These are phyloP conservation scores for Parazoanthus atlanticus DNA, from an alignment of 92 coral and sea anemone genomes.

Conservation along the genomic window DNA sequence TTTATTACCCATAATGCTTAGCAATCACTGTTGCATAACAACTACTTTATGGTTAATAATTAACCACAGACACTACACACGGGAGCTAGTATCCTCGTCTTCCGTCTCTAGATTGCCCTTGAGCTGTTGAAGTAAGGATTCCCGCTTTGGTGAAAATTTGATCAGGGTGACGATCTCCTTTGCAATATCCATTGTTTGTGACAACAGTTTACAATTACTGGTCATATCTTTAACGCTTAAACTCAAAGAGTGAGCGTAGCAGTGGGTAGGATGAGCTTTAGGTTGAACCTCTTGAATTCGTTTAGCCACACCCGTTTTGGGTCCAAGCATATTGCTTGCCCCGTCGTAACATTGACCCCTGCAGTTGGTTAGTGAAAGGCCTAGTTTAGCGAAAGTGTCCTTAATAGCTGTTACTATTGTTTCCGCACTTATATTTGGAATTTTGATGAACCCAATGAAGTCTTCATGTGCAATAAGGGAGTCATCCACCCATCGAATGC, in stretches of 20 bases:
- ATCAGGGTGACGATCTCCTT: slow-evolving; percentile 52
- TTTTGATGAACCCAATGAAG: slow-evolving; percentile 24
- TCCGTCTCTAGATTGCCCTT: slow-evolving; percentile 39
- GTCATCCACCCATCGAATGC: slow-evolving; percentile 12
- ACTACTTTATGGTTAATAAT: no score
- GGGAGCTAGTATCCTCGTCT: slow-evolving; percentile 26
- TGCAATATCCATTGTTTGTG: slow-evolving; percentile 51
- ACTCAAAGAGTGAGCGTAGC: slow-evolving; percentile 76
- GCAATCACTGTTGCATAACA: no score
- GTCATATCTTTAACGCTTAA: slow-evolving; percentile 63
- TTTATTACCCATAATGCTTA: no score
- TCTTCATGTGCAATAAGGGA: slow-evolving; percentile 11
- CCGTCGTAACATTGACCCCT: slow-evolving; percentile 78
- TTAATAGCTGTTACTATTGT: slow-evolving; percentile 63
- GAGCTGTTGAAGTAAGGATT: slow-evolving; percentile 40
- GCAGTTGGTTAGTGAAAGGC: slow-evolving; percentile 56
- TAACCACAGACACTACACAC: no score
- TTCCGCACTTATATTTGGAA: slow-evolving; percentile 59
- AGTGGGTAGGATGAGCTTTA: slow-evolving; percentile 77
- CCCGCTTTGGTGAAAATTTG: slow-evolving; percentile 59
- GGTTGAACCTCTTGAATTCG: slow-evolving; percentile 71
- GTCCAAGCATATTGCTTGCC: slow-evolving; percentile 80
- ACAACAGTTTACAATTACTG: slow-evolving; percentile 47
- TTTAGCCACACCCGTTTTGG: slow-evolving; percentile 62
- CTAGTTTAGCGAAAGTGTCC: slow-evolving; percentile 49